Base-by-base conservation (phyloP, 2,888 invertebrate genomes). In the Eudasyphora cyanicolor region DNA sequence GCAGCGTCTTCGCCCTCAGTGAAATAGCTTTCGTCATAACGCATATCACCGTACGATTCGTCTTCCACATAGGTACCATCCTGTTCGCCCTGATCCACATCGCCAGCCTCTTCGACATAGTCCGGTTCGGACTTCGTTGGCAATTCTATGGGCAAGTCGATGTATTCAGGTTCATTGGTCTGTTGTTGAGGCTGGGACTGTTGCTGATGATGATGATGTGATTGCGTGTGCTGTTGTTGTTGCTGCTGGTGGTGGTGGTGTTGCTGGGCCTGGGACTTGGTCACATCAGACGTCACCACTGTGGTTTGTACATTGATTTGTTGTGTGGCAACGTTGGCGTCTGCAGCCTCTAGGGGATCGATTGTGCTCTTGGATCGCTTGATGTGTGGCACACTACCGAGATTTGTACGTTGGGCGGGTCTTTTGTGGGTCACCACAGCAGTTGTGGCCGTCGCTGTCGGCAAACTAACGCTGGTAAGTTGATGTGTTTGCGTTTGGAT, bases 121-220 rank as follows among this genome's bases (percentile, higher is more conserved):
- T 94, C 94, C 0, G 94, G 95, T 93, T 94, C 94, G 91, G 94
- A 94, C 94, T 94, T 94, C 32, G 94, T 94, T 88, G 94, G 94
- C 86, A 94, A 88, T 87, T 92, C 92, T 82, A 92, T 92, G 60
- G 92, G 92, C 88, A 92, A 89, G 87, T 92, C 92, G 88, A 92
- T 92, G 83, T 91, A 92, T 89, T 92, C 92, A 38, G 92, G 85
- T 86, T 92, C 92, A 81, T 87, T 89, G 24, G 87, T 82, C 78
- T 89, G 89, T 69, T 85, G 88, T 85, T 85, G 88, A 82, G 75
- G 87, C 86, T 35, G 86, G 73, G 17, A 86, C 85, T 29, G 88
- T 62, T 69, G 88, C 87, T 69, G 57, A 49, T 73, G 89, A 85
- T 82, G 79, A 1, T 76, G 80, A 14, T 79, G 35, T n/a, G 32